Base-by-base conservation (phyloP, 2,113 vertebrate genomes). In the Cettia cetti region DNA sequence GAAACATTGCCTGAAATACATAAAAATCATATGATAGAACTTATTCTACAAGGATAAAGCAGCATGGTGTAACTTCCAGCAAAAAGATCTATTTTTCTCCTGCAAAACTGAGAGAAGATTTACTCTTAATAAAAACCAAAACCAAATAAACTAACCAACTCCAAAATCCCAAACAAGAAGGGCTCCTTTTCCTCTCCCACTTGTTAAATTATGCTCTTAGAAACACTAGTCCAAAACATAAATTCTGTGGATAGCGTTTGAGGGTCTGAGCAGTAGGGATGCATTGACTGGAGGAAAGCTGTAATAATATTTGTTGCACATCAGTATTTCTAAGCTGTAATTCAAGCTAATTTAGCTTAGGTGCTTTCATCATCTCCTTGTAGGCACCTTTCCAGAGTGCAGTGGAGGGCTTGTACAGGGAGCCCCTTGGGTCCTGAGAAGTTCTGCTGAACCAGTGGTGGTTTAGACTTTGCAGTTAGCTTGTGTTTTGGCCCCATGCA, bases 391-490 rank as follows among this genome's bases (percentile, higher is more conserved):
- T 82, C 40, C 53, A 49, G 70, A 35, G 11, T 11, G 44, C 26
- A 50, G 33, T 2, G 4, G 35, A 71, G 13, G 12, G 31, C 26
- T 50, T 33, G 33, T 14, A 11, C 37, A 52, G 23, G 44, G 52
- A 80, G 35, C 8, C 11, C 3, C 30, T 33, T 0, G 0, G 3
- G 22, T 37, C 33, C 54, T 24, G 27, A 42, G 54, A 40, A 28
- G 24, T 11, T 37, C 15, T 33, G 21, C 50, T 75, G n/a, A 39
- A 6, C 6, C 40, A 37, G 6, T 10, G 13, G 0, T 65, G 40
- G n/a, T 72, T 71, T 53, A 80, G n/a, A 17, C 49, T 85, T 75
- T 54, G 44, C 19, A 60, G 27, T 18, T 39, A 42, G 14, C 42
- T 33, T 52, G 21, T 4, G 19, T 79, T 92, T 92, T 37, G 66